Conservation (phyloP, 2,797 vertebrate species). For the Hippocampus kuda region DNA sequence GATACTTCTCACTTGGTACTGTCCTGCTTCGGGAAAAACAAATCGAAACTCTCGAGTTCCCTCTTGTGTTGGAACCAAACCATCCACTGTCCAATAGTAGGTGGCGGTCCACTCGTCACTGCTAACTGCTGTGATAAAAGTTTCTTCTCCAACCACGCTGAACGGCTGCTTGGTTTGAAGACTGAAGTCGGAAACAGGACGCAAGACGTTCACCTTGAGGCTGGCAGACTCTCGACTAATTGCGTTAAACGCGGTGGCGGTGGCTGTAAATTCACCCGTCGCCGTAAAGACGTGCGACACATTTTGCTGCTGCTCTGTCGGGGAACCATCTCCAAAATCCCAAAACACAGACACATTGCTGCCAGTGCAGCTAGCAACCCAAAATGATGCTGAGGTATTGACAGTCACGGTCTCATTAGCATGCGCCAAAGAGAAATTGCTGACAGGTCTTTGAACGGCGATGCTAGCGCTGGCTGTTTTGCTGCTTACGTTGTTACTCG, state of each 20-base stretch:
- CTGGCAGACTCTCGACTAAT: slow-evolving; percentile 51
- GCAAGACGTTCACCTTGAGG: slow-evolving; percentile 47
- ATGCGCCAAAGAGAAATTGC: slow-evolving; percentile 39
- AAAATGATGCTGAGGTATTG: slow-evolving; percentile 50
- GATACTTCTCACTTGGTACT: slow-evolving; percentile 51
- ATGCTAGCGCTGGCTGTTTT: slow-evolving; percentile 45
- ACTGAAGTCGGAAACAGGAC: slow-evolving; percentile 49
- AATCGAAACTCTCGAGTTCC: slow-evolving; percentile 50
- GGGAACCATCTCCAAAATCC: slow-evolving; percentile 70
- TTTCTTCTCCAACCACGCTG: slow-evolving; percentile 50
- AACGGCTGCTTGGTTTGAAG: slow-evolving; percentile 43
- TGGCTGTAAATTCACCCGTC: slow-evolving; percentile 52
- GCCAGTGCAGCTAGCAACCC: slow-evolving; percentile 43
- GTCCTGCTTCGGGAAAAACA: slow-evolving; percentile 55
- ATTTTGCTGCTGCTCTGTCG: slow-evolving; percentile 31
- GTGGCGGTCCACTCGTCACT: slow-evolving; percentile 39
- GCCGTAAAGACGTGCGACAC: slow-evolving; percentile 55
- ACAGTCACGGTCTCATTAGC: slow-evolving; percentile 34
- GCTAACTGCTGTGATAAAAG: slow-evolving; percentile 49
- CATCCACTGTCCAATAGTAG: slow-evolving; percentile 65
- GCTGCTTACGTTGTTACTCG: slow-evolving; percentile 59
- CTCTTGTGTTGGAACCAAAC: slow-evolving; percentile 21
- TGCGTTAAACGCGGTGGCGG: slow-evolving; percentile 53
- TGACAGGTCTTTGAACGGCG: slow-evolving; percentile 55
- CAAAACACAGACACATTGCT: slow-evolving; percentile 59